Base-by-base conservation (phyloP, 2,888 invertebrate species). In the Drosophila tripunctata region DNA sequence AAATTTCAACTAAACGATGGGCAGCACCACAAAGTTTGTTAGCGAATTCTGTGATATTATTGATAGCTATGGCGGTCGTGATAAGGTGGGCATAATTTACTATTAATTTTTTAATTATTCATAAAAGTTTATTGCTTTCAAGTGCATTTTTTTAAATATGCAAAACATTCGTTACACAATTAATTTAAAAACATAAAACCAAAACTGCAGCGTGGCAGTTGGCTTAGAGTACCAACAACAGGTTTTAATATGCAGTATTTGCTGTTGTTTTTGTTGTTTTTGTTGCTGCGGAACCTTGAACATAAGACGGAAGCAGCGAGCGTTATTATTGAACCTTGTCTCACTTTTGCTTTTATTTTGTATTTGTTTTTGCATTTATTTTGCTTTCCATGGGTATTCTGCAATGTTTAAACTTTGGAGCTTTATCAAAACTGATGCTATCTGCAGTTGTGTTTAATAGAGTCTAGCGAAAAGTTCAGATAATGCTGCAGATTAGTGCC, bases 21-120 rank as follows among this genome's bases (percentile, higher is more conserved):
- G 75, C 45, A 86, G 43, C 33, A 70, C 86, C 38, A 79, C 87
- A 31, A 89, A 91, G 66, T 79, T 79, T 75, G 76, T 90, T n/a
- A 82, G 92, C 88, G 93, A 93, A 92, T 93, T 95, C 89, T 95
- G 94, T 90, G 93, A 94, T 86, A 93, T 96, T 87, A 92, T 97
- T 76, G 95, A 96, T 71, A 95, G 94, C 44, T 96, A 97, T 89
- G 94, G 94, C 89, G 97, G 97, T n/a, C 93, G 97, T 89, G 97
- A 97, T 92, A 96, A 96, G 93, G 95, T 95, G 3, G 21, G 22
- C 10, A 31, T 40, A 7, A 22, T n/a, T n/a, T n/a, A 24, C n/a
- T 64, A 33, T 19, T 7, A 14, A 33, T 10, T 27, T 27, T 10
- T 27, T 10, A 27, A 27, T 10, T 27, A 10, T 10, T 10, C 10